Percentiles rank a stretch among this genome's conserved stretches.
Conservation (phyloP, 2,888 invertebrate species). For the Philereme vetulata region DNA sequence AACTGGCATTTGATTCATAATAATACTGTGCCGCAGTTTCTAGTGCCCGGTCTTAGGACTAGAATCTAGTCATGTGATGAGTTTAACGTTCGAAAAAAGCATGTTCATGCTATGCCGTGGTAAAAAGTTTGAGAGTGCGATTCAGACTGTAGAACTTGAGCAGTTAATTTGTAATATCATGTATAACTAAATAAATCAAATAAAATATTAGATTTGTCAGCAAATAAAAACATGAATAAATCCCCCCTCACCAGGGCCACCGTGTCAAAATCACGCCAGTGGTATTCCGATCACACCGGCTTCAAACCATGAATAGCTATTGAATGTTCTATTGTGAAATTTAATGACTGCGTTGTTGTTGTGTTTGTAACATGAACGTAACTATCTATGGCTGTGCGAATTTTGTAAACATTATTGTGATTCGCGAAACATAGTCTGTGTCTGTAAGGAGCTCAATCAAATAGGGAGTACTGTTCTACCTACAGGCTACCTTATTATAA, state of each 20-base stretch:
- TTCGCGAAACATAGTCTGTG: slow-evolving; percentile 19
- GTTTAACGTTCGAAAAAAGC: no score
- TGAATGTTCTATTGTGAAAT: slow-evolving; percentile 73
- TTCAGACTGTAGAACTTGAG: no score
- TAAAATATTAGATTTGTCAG: slow-evolving; percentile 5
- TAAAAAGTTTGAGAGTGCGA: no score
- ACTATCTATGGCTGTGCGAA: slow-evolving; percentile 25
- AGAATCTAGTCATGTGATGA: no score
- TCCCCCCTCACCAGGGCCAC: slow-evolving; percentile 17
- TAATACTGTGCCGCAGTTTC: no score
- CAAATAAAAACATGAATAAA: slow-evolving; percentile 9
- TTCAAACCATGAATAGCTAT: slow-evolving; percentile 61
- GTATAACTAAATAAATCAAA: no score
- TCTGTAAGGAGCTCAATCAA: slow-evolving; percentile 12
- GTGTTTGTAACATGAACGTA: slow-evolving; percentile 50
- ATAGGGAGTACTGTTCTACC: slow-evolving; percentile 4
- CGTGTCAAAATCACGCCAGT: slow-evolving; percentile 51
- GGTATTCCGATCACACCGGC: slow-evolving; percentile 62
- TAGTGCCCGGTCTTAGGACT: no score
- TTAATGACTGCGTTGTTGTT: slow-evolving; percentile 57
- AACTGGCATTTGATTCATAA: no score
- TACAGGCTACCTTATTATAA: no score
- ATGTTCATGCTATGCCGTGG: no score
- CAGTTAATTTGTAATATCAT: no score
- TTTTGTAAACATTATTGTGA: slow-evolving; percentile 26